Base-by-base conservation (phyloP, 2,888 invertebrate genomes). In the Chymomyza procnemis region DNA sequence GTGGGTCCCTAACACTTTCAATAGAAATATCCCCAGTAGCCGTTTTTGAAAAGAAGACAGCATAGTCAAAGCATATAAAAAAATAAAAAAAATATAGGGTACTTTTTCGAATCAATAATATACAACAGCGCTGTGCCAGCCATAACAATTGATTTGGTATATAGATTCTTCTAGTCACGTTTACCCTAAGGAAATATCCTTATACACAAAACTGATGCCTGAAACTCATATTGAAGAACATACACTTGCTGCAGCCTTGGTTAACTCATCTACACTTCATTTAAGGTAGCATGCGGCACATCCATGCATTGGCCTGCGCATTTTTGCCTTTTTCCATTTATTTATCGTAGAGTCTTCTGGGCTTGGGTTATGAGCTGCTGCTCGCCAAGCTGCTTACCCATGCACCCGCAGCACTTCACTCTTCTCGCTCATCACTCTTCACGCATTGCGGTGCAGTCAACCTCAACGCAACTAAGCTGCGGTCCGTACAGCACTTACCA, bases 391-490 rank as follows among this genome's bases (percentile, higher is more conserved):
- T 67, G 75, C 61, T 75, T 41, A 41, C 34, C 34, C 9, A 50
- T n/a, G 18, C 6, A 50, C 48, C 48, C 48, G 48, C 34, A 41
- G 34, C 48, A 18, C 48, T 50, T 18, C 48, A 18, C 60, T 21
- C 18, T 26, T 18, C 18, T 26, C 14, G 16, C 16, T 47, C 61
- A 4, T 34, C 21, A 6, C 64, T 48, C 47, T 41, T 9, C 34
- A 41, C 34, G 16, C 48, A 50, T 50, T 18, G 61, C 30, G 76
- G 68, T 71, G 76, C 74, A 79, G 80, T 73, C 80, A 76, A 79
- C 83, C 85, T 79, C 85, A 78, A 83, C 83, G 76, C 76, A 85
- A 85, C 85, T 83, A 83, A 83, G 85, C 85, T 83, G 82, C 74
- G 82, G 82, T 83, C 80, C 79, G 71, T 76, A 85, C 82, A 85